Base-by-base conservation (phyloP, 2,797 vertebrate genomes). In the Neosilurus hyrtlii region DNA sequence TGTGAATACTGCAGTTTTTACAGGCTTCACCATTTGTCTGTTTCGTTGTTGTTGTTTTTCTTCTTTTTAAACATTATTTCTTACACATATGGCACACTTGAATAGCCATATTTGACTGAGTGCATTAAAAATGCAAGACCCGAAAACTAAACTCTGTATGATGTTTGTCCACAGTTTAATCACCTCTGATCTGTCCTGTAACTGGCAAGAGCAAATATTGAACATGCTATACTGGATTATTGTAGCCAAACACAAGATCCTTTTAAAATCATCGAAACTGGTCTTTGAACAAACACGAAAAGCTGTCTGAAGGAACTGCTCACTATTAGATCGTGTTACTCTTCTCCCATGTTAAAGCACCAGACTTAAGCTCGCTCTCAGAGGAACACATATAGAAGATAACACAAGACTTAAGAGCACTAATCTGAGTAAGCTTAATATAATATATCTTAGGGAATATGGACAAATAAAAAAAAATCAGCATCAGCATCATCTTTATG, bases 131-230 rank as follows among this genome's bases (percentile, higher is more conserved):
- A 35, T 62, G 56, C 22, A 52, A 77, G 66, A 57, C 18, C 26
- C 4, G 15, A 20, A 59, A 56, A 82, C 49, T 20, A 49, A 56
- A 35, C 3, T n/a, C 20, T 77, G 49, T 22, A 8, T 49, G 10
- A 66, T 74, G 65, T 79, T 79, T 61, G 43, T 51, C 4, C 22
- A 68, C 26, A 77, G 24, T 82, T 85, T 84, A 75, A 87, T 88
- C 71, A 70, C 20, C 24, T 77, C n/a, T 79, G 30, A 83, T 80
- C 89, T 52, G 86, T 91, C 92, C 91, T 92, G 88, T 90, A 92
- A 92, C 88, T 89, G 89, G 86, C 54, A 22, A 78, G 82, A 88
- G 90, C 89, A 91, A 94, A 94, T 94, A 94, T 94, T 94, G 90
- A 93, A 93, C 91, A 72, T 74, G 90, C 85, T 84, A 88, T 79